Evolutionary conservation across 2,113 vertebrate species (phyloP).

Genomic region (Sula dactylatra): DNA sequence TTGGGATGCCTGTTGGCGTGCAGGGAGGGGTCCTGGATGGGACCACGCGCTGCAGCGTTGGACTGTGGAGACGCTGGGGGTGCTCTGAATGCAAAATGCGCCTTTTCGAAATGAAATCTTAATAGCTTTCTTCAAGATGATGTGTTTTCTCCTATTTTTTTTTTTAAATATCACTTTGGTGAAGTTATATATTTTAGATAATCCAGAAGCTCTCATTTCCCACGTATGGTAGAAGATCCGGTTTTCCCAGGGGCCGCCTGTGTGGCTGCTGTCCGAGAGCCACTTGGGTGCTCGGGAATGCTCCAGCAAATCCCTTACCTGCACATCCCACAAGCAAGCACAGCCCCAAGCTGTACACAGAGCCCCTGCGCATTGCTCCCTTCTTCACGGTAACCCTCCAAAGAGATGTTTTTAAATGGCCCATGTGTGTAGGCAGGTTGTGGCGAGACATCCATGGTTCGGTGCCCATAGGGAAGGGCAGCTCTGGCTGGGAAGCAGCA

Average conservation of each 20-base stretch:
- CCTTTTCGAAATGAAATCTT: not conserved
- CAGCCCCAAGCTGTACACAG: not conserved
- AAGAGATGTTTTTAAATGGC: not conserved
- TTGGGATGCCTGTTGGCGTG: not conserved
- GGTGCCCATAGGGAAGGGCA: not conserved
- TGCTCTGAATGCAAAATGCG: not conserved
- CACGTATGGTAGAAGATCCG: not conserved
- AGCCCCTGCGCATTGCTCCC: not conserved
- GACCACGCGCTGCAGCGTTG: not conserved
- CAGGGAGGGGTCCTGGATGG: not conserved
- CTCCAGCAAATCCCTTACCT: not conserved
- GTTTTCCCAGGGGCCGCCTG: not conserved
- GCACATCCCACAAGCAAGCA: not conserved
- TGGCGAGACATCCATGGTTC: rapidly evolving
- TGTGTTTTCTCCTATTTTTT: not conserved
- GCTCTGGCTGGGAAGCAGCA: rapidly evolving
- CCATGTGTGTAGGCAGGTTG: not conserved
- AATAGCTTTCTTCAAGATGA: not conserved
- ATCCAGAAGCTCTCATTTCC: not conserved
- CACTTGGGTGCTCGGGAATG: not conserved
- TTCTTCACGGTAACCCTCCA: not conserved
- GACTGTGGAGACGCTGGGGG: not conserved
- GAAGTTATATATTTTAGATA: not conserved
- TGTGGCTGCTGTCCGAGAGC: not conserved
- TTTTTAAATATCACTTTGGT: not conserved